Conservation (phyloP, 2,797 vertebrate genomes). For the Takifugu rubripes region DNA sequence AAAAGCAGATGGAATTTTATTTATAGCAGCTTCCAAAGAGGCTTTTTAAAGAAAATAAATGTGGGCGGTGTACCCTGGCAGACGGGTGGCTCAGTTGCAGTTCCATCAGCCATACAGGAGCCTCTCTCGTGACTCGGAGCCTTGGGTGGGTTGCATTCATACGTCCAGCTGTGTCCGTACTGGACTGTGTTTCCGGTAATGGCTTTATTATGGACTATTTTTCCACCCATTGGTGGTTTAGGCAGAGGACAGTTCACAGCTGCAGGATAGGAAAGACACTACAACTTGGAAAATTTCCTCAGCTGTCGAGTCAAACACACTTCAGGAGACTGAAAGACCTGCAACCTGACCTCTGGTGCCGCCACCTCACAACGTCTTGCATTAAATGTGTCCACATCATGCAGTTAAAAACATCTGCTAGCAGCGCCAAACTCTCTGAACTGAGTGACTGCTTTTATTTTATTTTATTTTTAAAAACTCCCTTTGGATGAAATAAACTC, state of each 20-base stretch:
- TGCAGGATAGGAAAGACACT: constrained; percentile 39
- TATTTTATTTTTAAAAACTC: too few relatives aligned
- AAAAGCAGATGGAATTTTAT: neutral
- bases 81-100: constrained; percentile 75
- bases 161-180: constrained; percentile 67
- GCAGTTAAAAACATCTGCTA: too few relatives aligned
- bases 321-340: neutral
- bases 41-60: neutral
- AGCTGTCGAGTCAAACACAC: neutral
- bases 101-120: constrained; percentile 78
- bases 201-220: constrained; percentile 60
- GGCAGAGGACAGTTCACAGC: constrained; percentile 82
- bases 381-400: too few relatives aligned
- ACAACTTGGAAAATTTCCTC: neutral
- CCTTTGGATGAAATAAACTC: too few relatives aligned
- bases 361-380: too few relatives aligned
- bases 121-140: constrained; percentile 79
- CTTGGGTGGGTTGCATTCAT: constrained; percentile 76
- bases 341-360: too few relatives aligned
- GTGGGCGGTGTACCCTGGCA: constrained; percentile 74
- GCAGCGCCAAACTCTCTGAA: too few relatives aligned
- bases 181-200: constrained; percentile 45
- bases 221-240: constrained; percentile 64
- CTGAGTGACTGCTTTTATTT: too few relatives aligned
- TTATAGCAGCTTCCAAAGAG: too few relatives aligned